phyloP scores from a whole-genome alignment of 2,888 invertebrate genomes.

The Itoplectis maculator region DNA sequence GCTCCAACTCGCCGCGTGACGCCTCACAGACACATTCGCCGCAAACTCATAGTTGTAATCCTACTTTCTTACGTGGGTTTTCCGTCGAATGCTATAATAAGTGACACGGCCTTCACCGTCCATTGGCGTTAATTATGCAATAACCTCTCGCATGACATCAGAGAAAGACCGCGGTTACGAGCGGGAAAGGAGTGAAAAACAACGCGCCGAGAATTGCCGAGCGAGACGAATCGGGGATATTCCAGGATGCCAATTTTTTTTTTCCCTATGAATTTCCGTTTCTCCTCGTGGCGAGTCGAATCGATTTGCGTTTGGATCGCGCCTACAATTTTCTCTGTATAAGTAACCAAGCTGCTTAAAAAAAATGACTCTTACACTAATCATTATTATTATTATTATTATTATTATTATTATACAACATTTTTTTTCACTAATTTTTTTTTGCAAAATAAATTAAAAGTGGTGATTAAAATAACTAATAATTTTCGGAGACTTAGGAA shows the following conservation, averaged over 20 bases:
- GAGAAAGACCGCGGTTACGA: conserved; percentile 61
- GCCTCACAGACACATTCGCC: neutral
- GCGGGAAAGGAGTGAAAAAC: conserved; percentile 39
- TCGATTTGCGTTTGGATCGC: too few relatives aligned
- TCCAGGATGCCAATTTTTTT: conserved; percentile 74
- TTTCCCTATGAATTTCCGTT: conserved; percentile 52
- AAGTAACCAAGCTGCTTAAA: too few relatives aligned
- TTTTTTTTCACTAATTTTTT: too few relatives aligned
- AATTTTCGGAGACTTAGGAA: too few relatives aligned
- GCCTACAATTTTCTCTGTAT: too few relatives aligned
- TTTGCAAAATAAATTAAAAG: too few relatives aligned
- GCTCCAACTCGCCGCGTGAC: neutral
- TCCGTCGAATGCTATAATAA: conserved; percentile 75
- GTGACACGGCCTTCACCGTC: conserved; percentile 78
- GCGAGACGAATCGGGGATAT: conserved; percentile 68
- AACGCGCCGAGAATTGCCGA: too few relatives aligned
- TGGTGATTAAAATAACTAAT: too few relatives aligned
- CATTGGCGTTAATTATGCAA: conserved; percentile 81
- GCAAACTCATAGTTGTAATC: conserved; percentile 33
- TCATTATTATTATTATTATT: too few relatives aligned
- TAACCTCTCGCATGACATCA: conserved; percentile 77
- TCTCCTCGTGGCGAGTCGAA: neutral
- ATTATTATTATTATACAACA: too few relatives aligned
- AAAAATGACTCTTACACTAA: too few relatives aligned
- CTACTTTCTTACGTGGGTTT: conserved; percentile 78